phyloP scores from a whole-genome alignment of 2,113 vertebrate genomes.

The Sapayoa aenigma region DNA sequence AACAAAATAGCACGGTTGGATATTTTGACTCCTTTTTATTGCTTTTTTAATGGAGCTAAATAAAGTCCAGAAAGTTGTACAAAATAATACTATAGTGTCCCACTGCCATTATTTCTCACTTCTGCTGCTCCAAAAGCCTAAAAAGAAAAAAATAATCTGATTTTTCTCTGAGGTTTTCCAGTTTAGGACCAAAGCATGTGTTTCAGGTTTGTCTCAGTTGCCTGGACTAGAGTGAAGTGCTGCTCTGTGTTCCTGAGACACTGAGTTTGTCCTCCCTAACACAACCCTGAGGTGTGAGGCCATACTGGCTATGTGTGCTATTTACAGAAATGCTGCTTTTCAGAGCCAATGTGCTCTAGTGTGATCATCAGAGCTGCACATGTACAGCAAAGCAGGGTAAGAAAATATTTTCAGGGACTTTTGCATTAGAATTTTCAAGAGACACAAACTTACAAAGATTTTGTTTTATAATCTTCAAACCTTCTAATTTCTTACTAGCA shows the following conservation, averaged over 20 bases:
- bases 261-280: neutral
- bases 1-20: neutral
- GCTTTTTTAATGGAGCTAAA: neutral
- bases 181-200: neutral
- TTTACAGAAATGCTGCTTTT: neutral
- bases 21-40: neutral
- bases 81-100: neutral
- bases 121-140: neutral
- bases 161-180: neutral
- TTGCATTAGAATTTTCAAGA: neutral
- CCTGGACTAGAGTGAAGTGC: neutral
- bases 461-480: neutral
- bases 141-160: fast-evolving
- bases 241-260: neutral
- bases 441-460: neutral
- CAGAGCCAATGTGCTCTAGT: fast-evolving
- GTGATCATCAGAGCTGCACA: neutral
- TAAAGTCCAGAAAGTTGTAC: neutral
- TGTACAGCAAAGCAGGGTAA: neutral
- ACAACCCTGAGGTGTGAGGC: fast-evolving
- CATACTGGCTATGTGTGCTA: fast-evolving
- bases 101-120: neutral
- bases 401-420: neutral
- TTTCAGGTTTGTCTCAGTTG: neutral
- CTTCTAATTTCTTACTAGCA: neutral